Percentiles rank a stretch among this genome's conserved stretches.
Evolutionary conservation across 2,797 vertebrate genomes (phyloP).

Genomic region (Balearica regulorum): DNA sequence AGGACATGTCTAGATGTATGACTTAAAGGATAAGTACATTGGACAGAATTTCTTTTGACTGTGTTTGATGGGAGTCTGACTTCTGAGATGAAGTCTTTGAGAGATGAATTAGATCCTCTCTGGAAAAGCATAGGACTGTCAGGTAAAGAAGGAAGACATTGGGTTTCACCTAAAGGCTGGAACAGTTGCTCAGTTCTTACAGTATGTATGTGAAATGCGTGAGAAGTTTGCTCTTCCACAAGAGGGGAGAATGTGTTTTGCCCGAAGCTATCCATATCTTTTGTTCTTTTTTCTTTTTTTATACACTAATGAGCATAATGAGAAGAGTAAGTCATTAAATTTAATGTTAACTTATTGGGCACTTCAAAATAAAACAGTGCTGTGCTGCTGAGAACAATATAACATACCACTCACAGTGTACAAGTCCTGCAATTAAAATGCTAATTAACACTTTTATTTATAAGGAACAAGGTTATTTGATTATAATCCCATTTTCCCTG

Average conservation of each 20-base stretch:
- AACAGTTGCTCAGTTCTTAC: background rate
- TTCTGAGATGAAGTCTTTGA: background rate
- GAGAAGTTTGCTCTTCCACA: background rate
- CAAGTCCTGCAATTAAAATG: conserved; percentile 36
- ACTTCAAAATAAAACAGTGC: background rate
- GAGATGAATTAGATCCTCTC: background rate
- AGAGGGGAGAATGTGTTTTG: background rate
- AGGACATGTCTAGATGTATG: rapidly evolving
- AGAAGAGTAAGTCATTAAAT: background rate
- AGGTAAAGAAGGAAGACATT: background rate
- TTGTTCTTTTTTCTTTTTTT: background rate
- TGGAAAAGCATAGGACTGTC: background rate
- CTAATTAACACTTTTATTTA: conserved; percentile 56
- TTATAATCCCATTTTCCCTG: conserved; percentile 19
- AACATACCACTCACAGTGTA: background rate
- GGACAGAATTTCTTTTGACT: background rate
- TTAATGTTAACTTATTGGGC: background rate
- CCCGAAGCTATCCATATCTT: background rate
- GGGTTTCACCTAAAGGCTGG: background rate
- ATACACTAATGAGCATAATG: background rate
- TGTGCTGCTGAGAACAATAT: background rate
- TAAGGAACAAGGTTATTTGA: conserved; percentile 33
- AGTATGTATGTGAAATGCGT: background rate
- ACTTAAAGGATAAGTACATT: background rate
- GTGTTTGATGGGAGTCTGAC: background rate